Base-by-base conservation (phyloP, 2,113 vertebrate genomes). In the Hipposideros armiger region DNA sequence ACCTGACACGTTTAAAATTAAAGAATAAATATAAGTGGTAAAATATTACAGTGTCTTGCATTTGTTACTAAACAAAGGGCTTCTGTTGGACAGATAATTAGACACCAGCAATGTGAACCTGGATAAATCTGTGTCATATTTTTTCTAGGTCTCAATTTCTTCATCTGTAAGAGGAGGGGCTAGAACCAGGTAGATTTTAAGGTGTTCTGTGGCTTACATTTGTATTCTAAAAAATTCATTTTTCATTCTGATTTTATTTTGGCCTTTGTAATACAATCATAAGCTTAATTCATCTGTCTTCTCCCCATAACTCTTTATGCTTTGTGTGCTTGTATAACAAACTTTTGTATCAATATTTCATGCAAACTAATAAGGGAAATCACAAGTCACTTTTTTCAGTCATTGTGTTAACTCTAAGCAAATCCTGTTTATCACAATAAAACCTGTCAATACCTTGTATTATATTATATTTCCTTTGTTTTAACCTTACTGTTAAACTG, bases 201-300 rank as follows among this genome's bases (percentile, higher is more conserved):
- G 6, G 30, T 72, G 36, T 47, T 45, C 36, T 67, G 3, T 69
- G 26, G 45, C 67, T 93, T 95, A 78, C 22, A 82, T 32, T 69
- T 24, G 36, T 36, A 64, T 42, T 93, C 24, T 70, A 87, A 73
- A 42, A 87, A 90, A 76, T 7, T 30, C 9, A 60, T 3, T 60
- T 66, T 87, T 93, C 42, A 78, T 58, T 95, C 11, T 15, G 4
- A 80, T 78, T 90, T 91, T 90, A 81, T 87, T 52, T 42, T 83
- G 62, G 47, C 7, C 2, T 89, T 89, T 32, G 1, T 42, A 86
- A 36, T 50, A 36, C 17, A 90, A 56, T 7, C 26, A 73, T 62
- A 64, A 83, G 54, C 15, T 7, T 67, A 73, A 50, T 90, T 91
- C 87, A 64, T 50, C 30, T 82, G n/a, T 32, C 28, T 36, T 64